Evolutionary conservation across 2,888 invertebrate species (phyloP).

Genomic region (Platycheirus rosarum): DNA sequence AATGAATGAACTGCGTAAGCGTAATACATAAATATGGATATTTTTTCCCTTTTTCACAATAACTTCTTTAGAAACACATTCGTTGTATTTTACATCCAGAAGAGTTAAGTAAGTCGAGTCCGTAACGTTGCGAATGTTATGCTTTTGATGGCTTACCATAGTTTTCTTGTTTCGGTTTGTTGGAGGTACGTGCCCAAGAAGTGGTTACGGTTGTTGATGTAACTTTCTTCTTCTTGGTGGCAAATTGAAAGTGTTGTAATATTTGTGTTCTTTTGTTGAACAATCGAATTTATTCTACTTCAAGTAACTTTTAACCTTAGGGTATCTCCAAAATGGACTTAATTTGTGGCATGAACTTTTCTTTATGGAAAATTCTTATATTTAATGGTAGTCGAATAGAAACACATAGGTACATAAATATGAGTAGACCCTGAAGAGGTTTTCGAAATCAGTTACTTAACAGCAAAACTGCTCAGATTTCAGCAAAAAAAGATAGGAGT

Average conservation of each 20-base stretch:
- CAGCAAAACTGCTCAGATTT: conserved; percentile 12
- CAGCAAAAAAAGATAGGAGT: background rate
- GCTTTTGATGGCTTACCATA: conserved; percentile 10
- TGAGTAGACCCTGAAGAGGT: conserved; percentile 8
- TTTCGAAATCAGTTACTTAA: background rate
- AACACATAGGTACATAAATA: background rate
- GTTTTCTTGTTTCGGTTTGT: conserved; percentile 21
- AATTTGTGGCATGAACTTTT: conserved; percentile 5
- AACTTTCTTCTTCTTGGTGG: conserved; percentile 15
- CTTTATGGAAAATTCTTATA: background rate
- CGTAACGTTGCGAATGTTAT: background rate
- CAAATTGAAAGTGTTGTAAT: conserved; percentile 28
- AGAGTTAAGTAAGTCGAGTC: conserved; percentile 5
- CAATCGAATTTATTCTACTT: background rate
- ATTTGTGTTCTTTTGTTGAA: conserved; percentile 6
- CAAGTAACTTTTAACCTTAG: conserved; percentile 5
- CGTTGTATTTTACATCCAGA: conserved; percentile 3
- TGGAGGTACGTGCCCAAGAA: conserved; percentile 2
- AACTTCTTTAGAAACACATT: conserved; percentile 15
- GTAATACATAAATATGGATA: conserved; percentile 5
- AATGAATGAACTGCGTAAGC: conserved; percentile 2
- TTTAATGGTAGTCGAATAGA: background rate
- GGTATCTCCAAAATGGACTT: conserved; percentile 19
- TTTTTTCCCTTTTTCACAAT: no score
- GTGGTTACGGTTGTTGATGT: conserved; percentile 9